These are phyloP conservation scores for Propsilocerus akamusi DNA, from an alignment of 1,140 invertebrate species.

Conservation along the genomic window DNA sequence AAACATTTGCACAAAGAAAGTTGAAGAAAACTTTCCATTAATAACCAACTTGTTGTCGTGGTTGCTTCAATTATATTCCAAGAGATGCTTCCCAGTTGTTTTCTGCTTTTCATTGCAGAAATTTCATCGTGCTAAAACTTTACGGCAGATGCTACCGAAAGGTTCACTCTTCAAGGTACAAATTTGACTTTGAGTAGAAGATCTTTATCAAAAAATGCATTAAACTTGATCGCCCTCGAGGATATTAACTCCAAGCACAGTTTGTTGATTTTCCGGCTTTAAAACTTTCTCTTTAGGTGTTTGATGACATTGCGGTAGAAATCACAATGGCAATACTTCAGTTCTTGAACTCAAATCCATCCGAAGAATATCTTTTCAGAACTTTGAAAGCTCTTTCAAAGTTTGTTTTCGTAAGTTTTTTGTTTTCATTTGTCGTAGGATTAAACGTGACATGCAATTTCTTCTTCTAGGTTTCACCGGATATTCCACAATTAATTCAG, in stretches of 20 bases:
- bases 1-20: too few relatives aligned
- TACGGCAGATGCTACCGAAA: conserved; percentile 44
- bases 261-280: neutral
- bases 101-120: conserved; percentile 4
- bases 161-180: conserved; percentile 50
- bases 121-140: conserved; percentile 22
- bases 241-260: too few relatives aligned
- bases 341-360: conserved; percentile 60
- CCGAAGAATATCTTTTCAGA: conserved; percentile 61
- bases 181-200: neutral
- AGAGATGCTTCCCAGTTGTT: too few relatives aligned
- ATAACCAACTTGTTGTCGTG: too few relatives aligned
- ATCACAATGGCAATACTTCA: conserved; percentile 82
- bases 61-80: too few relatives aligned
- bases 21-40: too few relatives aligned
- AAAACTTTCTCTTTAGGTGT: conserved; percentile 40
- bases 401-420: conserved; percentile 51
- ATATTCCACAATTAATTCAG: conserved; percentile 74
- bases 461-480: conserved; percentile 30
- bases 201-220: neutral
- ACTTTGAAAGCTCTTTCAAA: conserved; percentile 59
- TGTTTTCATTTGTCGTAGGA: conserved; percentile 12
- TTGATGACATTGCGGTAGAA: conserved; percentile 85
- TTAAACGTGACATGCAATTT: neutral
- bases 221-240: too few relatives aligned